A percentile compares a stretch with the other conserved stretches of the same genome.
phyloP scores from a whole-genome alignment of 2,888 invertebrate genomes.

The Lasioglossum lativentre region DNA sequence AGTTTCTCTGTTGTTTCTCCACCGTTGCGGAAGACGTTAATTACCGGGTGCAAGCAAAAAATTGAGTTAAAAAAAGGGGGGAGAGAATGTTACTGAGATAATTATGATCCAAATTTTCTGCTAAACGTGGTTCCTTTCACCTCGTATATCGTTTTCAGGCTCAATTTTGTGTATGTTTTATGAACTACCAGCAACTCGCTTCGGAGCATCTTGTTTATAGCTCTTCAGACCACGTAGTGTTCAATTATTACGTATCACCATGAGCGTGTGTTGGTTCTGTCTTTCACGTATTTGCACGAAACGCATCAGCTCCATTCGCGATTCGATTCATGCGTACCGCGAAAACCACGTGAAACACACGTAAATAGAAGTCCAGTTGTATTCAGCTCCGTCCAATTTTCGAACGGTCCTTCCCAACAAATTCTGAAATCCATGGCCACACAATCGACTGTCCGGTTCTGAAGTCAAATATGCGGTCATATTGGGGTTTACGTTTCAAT shows the following conservation, averaged over 20 bases:
- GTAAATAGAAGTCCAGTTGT: slow-evolving; percentile 1
- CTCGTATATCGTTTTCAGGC: neutral
- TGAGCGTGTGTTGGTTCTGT: neutral
- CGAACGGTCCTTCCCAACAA: slow-evolving; percentile 6
- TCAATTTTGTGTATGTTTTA: neutral
- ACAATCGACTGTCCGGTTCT: neutral
- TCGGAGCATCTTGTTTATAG: neutral
- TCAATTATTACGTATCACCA: slow-evolving; percentile 28
- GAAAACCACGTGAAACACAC: slow-evolving; percentile 13
- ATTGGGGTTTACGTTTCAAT: neutral
- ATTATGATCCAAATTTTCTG: neutral
- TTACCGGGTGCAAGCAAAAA: neutral
- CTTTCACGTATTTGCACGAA: slow-evolving; percentile 10
- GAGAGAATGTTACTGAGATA: neutral
- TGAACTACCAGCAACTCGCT: neutral
- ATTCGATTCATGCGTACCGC: slow-evolving; percentile 17
- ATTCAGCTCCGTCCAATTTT: neutral
- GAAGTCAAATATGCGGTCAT: neutral
- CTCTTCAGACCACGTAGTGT: neutral
- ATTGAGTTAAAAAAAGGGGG: neutral
- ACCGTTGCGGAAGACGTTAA: neutral
- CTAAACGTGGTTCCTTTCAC: neutral
- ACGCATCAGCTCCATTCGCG: slow-evolving; percentile 10
- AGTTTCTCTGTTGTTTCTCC: neutral
- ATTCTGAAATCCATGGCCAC: neutral